Evolutionary conservation across 1,140 invertebrate species (phyloP), one percentile per base, ranked within the genome.

Genomic region (Panagrolaimus sp.): DNA sequence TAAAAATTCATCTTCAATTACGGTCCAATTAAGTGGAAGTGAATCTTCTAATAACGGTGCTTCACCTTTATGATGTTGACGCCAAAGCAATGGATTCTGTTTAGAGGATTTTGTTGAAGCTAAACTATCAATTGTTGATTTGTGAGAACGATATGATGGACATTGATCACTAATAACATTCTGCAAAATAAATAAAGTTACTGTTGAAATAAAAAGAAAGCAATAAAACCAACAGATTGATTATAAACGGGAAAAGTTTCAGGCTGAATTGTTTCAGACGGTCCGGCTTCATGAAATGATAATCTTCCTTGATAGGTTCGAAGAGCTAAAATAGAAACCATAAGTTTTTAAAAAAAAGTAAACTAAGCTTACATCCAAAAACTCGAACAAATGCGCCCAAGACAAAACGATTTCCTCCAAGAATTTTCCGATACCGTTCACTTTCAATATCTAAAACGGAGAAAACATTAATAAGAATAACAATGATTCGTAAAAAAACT

Each of bases 391-490:
- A 11, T 20, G 51, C 51, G 11, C 27, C 51, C 1, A 57, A 16
- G 0, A 27, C 27, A 13, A 57, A 57, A 2, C 51, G 14, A 11
- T 57, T 20, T 20, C 51, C 4, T 11, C 51, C 51, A 11, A 57
- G 20, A 2, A 57, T 27, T 13, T 16, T 13, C n/a, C 51, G 51
- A 13, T 25, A 57, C 20, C 51, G 11, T 25, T 57, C 51, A 57
- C 51, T 57, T 20, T 57, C 51, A 8, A 57, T 57, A 57, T 57
- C 51, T 57, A 0, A 23, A 48, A n/a, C n/a, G n/a, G n/a, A 48
- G 47, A 48, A n/a, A n/a, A n/a, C n/a, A n/a, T n/a, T 25, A 57
- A 16, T 27, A n/a, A n/a, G 9, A 20, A 4, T 57, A 38, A n/a
- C 7, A 38, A 38, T 4, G 7, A 38, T 38, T 4, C 2, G 31